Percentiles rank a stretch among this genome's conserved stretches.
These are phyloP conservation scores for Hirtodrosophila cameraria DNA, from an alignment of 2,888 invertebrate genomes.

Conservation along the genomic window DNA sequence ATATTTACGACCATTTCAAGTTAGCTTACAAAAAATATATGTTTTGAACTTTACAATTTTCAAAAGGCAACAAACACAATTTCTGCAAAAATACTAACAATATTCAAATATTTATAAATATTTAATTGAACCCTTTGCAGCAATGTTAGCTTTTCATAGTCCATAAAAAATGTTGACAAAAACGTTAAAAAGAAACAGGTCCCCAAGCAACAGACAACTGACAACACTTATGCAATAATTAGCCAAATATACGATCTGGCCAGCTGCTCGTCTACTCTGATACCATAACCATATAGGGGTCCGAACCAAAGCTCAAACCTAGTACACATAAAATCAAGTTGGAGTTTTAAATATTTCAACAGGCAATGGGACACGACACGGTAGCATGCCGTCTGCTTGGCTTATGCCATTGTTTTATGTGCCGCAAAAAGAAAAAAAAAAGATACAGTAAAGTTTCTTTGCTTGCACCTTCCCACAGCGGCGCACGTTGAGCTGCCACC, in stretches of 20 bases:
- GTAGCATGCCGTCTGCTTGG: conserved; percentile 1
- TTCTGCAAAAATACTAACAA: no score
- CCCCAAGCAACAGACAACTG: conserved; percentile 16
- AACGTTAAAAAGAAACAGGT: background rate
- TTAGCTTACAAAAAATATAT: no score
- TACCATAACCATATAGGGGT: background rate
- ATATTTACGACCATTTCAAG: no score
- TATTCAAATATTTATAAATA: background rate
- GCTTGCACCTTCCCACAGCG: conserved; percentile 62
- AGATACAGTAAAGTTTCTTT: conserved; percentile 35
- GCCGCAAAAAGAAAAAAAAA: conserved; percentile 17
- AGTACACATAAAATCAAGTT: conserved; percentile 50
- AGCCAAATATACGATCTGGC: conserved; percentile 55
- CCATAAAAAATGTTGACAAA: conserved; percentile 13
- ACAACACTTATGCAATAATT: conserved; percentile 63
- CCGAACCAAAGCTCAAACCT: background rate
- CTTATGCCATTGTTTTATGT: conserved; percentile 49
- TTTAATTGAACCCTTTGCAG: background rate
- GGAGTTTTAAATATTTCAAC: conserved; percentile 66
- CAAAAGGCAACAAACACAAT: no score
- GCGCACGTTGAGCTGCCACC: conserved; percentile 78
- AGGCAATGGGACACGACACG: conserved; percentile 29
- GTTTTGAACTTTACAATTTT: no score
- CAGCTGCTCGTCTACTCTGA: background rate
- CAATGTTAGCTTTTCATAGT: conserved; percentile 20